phyloP scores from a whole-genome alignment of 2,888 invertebrate genomes.

The Cenopis cana region DNA sequence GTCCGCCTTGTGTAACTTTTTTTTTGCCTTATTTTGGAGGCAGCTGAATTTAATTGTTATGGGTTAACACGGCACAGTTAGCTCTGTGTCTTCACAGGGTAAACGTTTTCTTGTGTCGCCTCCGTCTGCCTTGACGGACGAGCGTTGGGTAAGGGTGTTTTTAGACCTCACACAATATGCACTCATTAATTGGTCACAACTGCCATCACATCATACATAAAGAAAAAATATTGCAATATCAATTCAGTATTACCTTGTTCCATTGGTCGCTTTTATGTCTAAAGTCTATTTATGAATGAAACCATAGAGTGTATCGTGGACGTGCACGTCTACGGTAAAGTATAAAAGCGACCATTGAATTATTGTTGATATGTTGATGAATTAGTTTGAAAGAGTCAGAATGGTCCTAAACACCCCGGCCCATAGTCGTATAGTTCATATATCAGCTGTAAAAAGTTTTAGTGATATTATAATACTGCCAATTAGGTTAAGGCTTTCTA shows the following conservation, averaged over 20 bases:
- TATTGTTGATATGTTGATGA: too few relatives aligned
- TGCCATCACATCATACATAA: not conserved
- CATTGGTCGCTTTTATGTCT: too few relatives aligned
- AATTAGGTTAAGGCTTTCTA: constrained; percentile 38
- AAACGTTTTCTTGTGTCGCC: constrained; percentile 18
- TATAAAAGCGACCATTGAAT: too few relatives aligned
- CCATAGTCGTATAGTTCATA: constrained; percentile 22
- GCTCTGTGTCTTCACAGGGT: constrained; percentile 29
- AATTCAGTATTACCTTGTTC: not conserved
- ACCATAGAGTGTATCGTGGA: too few relatives aligned
- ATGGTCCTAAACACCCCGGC: not conserved
- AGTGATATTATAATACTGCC: constrained; percentile 39
- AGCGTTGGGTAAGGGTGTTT: constrained; percentile 14
- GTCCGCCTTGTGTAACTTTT: constrained; percentile 34
- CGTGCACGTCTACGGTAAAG: too few relatives aligned
- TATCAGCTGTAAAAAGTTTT: constrained; percentile 41
- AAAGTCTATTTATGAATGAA: too few relatives aligned
- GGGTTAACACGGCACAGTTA: constrained; percentile 22
- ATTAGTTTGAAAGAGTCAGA: not conserved
- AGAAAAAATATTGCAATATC: not conserved
- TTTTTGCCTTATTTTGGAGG: not conserved
- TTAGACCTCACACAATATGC: not conserved
- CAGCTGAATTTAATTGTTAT: constrained; percentile 16
- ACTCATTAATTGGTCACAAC: not conserved
- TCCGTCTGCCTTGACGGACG: constrained; percentile 24